Percentiles rank a stretch among this genome's conserved stretches.
Evolutionary conservation across 2,888 invertebrate genomes (phyloP).

Genomic region (Rhingia rostrata): DNA sequence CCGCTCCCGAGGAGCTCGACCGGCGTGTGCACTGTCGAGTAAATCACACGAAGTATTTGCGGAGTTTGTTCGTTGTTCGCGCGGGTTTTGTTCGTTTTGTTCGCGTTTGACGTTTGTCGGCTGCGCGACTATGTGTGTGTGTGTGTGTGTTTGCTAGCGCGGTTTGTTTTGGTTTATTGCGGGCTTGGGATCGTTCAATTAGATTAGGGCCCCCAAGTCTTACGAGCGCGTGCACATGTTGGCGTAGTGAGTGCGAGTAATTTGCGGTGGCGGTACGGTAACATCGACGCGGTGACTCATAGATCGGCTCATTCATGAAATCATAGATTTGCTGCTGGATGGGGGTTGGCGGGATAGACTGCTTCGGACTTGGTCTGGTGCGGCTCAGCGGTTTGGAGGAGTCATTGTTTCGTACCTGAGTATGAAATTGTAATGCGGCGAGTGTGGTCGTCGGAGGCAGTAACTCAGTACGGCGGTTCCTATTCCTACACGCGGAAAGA

Average conservation of each 20-base stretch:
- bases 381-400: conserved; percentile 23
- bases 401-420: conserved; percentile 45
- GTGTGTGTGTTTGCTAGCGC: background rate
- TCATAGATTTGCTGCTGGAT: conserved; percentile 44
- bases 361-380: too few species aligned
- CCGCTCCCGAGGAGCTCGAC: conserved; percentile 10
- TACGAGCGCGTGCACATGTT: conserved; percentile 65
- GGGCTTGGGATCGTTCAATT: conserved; percentile 69
- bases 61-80: conserved; percentile 5
- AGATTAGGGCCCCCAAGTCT: conserved; percentile 46
- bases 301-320: conserved; percentile 68
- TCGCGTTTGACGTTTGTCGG: conserved; percentile 69
- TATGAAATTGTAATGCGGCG: conserved; percentile 54
- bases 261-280: conserved; percentile 66
- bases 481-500: conserved; percentile 43
- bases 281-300: conserved; percentile 51
- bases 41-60: conserved; percentile 67
- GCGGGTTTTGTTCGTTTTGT: conserved; percentile 59
- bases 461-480: background rate
- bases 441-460: conserved; percentile 61
- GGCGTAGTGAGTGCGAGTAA: conserved; percentile 69
- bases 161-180: conserved; percentile 73
- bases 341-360: background rate
- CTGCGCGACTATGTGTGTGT: conserved; percentile 17
- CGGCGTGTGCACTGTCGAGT: conserved; percentile 47